Evolutionary conservation across 2,888 invertebrate genomes (phyloP), one percentile per base, ranked within the genome.

Genomic region (Protodeltote pygarga): DNA sequence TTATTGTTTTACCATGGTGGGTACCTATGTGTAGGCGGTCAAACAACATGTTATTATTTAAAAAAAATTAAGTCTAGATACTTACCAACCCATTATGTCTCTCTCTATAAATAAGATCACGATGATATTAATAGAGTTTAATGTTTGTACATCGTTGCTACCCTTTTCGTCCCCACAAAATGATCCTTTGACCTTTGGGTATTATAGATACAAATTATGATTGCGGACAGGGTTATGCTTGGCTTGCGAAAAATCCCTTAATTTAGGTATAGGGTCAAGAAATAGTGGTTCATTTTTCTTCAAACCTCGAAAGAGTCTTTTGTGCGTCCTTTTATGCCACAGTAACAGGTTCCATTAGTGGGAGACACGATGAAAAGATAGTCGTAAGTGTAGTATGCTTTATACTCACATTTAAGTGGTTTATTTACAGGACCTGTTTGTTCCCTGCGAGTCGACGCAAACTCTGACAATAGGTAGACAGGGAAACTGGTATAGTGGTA

Each of bases 281-380:
- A 47, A 64, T 64, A 69, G 71, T 69, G 58, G 63, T 65, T 55
- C 44, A 53, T 63, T 65, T 71, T 65, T 66, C 60, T 64, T 44
- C 37, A 57, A 70, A 66, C 47, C 60, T 47, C 63, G 31, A 46
- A 46, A 29, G 32, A 17, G 25, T 41, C 60, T 62, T 73, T 68
- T 65, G 66, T 60, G 52, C 34, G 64, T 59, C 48, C 68, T 71
- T 73, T 71, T 73, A 64, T 59, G 64, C 65, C 21, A 54, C 50
- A 35, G 59, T 72, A 71, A 55, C 58, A 59, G 60, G 60, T 58
- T 73, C 76, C 77, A 77, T 79, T 79, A 76, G 68, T 40, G 55
- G 42, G 23, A 44, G 50, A 53, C 45, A 61, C 51, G 68, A 65
- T 71, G 61, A 71, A 75, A 69, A 65, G 68, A 63, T 61, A 50